Base-by-base conservation (phyloP, 2,113 vertebrate species). In the Malurus cyaneus region DNA sequence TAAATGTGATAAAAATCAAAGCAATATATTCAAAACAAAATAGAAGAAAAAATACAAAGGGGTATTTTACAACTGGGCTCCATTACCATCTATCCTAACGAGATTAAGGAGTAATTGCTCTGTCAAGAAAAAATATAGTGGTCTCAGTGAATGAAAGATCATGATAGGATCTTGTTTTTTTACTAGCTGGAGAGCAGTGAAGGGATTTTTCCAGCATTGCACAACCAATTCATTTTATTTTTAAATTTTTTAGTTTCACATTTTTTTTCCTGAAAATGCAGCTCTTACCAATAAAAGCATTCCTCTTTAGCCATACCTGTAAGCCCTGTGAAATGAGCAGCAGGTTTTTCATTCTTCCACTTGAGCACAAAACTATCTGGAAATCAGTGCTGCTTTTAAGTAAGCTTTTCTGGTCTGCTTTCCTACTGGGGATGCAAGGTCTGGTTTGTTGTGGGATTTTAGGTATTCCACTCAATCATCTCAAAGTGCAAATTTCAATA, bases 51-150 rank as follows among this genome's bases (percentile, higher is more conserved):
- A 97, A 98, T 67, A 97, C 95, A 97, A 98, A 98, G 92, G 86
- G 94, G 93, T 96, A 97, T 97, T 98, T 98, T 98, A 98, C 97
- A 98, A 96, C 97, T 97, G 92, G 88, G 90, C 73, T 97, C 96
- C 97, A 98, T 98, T 98, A 97, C 82, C 92, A 92, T 97, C 97
- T 96, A 89, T 90, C 93, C 94, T 97, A 98, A 98, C 4, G 31
- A 97, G 96, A 98, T 98, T 98, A 98, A 97, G 94, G 86, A 97
- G 96, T 98, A 97, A 98, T 98, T 98, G 97, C 92, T 91, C 65
- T 96, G 96, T 97, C 97, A 97, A 97, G 97, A 97, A 97, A 97
- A 98, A 97, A 97, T 97, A 97, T 74, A 92, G 92, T 56, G 71
- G 85, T 41, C 87, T 97, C 66, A 90, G 89, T 53, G 88, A 96